A percentile compares a stretch with the other conserved stretches of the same genome.
Conservation (phyloP, 2,797 vertebrate species). For the Malacoctenus gilli region DNA sequence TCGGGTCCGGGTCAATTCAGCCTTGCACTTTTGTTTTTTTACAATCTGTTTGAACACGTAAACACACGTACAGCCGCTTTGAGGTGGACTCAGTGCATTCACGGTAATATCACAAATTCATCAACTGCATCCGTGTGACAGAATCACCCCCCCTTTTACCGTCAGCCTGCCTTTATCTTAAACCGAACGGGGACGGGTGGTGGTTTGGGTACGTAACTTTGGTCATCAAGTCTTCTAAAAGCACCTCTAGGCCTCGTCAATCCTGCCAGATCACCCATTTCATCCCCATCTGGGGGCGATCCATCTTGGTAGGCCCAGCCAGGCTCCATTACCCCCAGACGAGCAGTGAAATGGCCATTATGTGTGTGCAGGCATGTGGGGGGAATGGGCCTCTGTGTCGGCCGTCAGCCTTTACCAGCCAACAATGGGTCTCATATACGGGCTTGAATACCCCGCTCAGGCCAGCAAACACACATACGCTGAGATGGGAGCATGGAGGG, state of each 20-base stretch:
- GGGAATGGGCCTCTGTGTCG: conserved; percentile 61
- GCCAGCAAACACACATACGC: conserved; percentile 32
- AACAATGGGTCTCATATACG: conserved; percentile 58
- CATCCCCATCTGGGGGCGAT: conserved; percentile 76
- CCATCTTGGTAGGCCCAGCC: conserved; percentile 68
- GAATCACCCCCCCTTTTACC: conserved; percentile 18
- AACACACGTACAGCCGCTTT: conserved; percentile 1
- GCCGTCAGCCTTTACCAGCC: conserved; percentile 59
- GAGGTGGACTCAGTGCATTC: background rate
- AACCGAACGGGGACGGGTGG: conserved; percentile 5
- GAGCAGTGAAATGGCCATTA: conserved; percentile 81
- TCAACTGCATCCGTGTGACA: conserved; percentile 11
- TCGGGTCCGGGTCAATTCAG: conserved; percentile 11
- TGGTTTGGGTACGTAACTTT: conserved; percentile 44
- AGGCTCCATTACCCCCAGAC: conserved; percentile 78
- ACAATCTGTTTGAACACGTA: conserved; percentile 17
- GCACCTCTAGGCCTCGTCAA: conserved; percentile 70
- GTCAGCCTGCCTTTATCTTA: conserved; percentile 11
- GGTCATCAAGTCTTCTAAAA: conserved; percentile 52
- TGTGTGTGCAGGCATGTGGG: conserved; percentile 75
- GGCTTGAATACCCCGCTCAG: conserved; percentile 50
- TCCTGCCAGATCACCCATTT: conserved; percentile 77
- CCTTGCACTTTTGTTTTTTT: conserved; percentile 9
- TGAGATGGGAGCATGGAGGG: background rate
- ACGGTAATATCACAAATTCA: background rate